These are phyloP conservation scores for Coboldia fuscipes DNA, from an alignment of 1,140 invertebrate species.

Conservation along the genomic window DNA sequence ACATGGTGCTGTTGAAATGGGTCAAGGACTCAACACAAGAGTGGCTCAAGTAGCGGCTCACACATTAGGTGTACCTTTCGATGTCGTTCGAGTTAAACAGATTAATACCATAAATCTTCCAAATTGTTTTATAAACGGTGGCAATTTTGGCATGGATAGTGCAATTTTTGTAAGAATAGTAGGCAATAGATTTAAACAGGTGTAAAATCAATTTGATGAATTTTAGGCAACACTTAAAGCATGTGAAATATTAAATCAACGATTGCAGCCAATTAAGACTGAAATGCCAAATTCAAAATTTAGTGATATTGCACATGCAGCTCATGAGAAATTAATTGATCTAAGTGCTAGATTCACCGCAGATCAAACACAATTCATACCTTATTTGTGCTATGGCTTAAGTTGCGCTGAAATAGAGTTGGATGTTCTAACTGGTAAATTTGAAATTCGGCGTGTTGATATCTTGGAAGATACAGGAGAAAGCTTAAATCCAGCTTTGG, in stretches of 20 bases:
- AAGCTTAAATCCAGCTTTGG: slow-evolving; percentile 43
- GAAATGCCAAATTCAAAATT: slow-evolving; percentile 33
- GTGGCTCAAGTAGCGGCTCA: slow-evolving; percentile 48
- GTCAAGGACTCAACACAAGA: slow-evolving; percentile 51
- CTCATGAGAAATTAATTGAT: slow-evolving; percentile 29
- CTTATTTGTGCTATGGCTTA: slow-evolving; percentile 28
- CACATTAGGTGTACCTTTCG: slow-evolving; percentile 40
- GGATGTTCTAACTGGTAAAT: slow-evolving; percentile 41
- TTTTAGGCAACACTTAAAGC: slow-evolving; percentile 36
- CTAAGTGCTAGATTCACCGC: slow-evolving; percentile 29
- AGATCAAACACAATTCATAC: slow-evolving; percentile 9
- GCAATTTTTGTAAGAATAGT: slow-evolving; percentile 28
- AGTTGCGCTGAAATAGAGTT: slow-evolving; percentile 39
- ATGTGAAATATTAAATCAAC: slow-evolving; percentile 32
- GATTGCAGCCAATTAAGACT: slow-evolving; percentile 33
- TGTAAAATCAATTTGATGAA: background rate
- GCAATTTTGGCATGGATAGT: slow-evolving; percentile 41
- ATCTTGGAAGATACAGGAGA: slow-evolving; percentile 43
- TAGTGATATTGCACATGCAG: slow-evolving; percentile 32
- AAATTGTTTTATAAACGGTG: slow-evolving; percentile 36
- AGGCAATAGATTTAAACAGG: slow-evolving; percentile 7
- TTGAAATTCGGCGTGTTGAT: slow-evolving; percentile 32
- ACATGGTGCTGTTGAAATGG: slow-evolving; percentile 57
- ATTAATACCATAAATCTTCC: slow-evolving; percentile 33
- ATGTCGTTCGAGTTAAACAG: slow-evolving; percentile 38